phyloP scores from a whole-genome alignment of 2,113 vertebrate species.

The Lepus americanus region DNA sequence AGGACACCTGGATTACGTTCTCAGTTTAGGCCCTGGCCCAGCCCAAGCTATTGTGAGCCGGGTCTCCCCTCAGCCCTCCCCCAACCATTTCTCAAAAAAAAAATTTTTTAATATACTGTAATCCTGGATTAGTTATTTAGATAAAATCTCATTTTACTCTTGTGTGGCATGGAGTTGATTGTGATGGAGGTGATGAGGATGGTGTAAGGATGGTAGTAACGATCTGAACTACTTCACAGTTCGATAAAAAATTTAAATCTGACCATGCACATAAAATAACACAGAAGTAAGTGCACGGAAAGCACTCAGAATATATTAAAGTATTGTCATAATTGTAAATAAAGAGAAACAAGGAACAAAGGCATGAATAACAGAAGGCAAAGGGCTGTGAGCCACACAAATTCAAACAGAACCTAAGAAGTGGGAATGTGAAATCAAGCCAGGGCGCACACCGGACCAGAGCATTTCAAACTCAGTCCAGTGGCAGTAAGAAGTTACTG shows the following conservation, averaged over 20 bases:
- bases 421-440: background rate
- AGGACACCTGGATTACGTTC: too few species aligned
- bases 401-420: background rate
- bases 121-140: background rate
- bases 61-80: too few species aligned
- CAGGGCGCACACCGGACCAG: background rate
- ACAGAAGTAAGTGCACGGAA: background rate
- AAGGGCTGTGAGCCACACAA: background rate
- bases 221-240: background rate
- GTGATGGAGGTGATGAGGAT: background rate
- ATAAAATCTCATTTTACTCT: background rate
- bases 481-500: background rate
- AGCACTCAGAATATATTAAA: background rate
- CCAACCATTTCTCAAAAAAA: too few species aligned
- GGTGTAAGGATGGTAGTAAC: background rate
- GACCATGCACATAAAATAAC: background rate
- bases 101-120: too few species aligned
- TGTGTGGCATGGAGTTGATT: background rate
- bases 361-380: background rate
- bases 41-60: too few species aligned
- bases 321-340: background rate
- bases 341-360: background rate
- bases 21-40: too few species aligned
- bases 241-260: background rate
- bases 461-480: background rate